Evolutionary conservation across 2,888 invertebrate species (phyloP).

Genomic region (Cartodere bifasciata): DNA sequence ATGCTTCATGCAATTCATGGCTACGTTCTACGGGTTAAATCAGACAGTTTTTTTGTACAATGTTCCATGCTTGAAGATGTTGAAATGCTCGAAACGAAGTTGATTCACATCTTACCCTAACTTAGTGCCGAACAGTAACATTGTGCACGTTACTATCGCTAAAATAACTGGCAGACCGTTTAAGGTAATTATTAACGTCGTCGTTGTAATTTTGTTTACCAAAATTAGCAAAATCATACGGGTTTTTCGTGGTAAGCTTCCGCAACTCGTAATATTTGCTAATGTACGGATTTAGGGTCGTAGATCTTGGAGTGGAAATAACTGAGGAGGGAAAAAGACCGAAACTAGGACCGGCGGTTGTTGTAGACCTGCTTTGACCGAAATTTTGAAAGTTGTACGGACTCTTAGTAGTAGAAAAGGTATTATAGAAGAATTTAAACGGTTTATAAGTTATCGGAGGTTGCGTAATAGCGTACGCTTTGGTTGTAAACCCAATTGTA

Average conservation of each 20-base stretch:
- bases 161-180: conserved; percentile 39
- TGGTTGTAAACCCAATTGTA: conserved; percentile 8
- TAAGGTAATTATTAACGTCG: conserved; percentile 31
- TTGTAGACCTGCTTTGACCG: conserved; percentile 13
- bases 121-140: conserved; percentile 16
- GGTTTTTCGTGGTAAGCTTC: conserved; percentile 42
- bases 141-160: conserved; percentile 29
- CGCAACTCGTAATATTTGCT: conserved; percentile 34
- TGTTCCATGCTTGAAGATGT: too few relatives aligned
- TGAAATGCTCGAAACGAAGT: not conserved
- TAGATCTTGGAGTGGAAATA: conserved; percentile 20
- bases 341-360: conserved; percentile 8
- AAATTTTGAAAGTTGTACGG: conserved; percentile 29
- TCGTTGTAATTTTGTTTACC: conserved; percentile 25
- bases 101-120: conserved; percentile 20
- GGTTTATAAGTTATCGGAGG: conserved; percentile 15
- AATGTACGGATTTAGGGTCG: conserved; percentile 44
- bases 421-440: conserved; percentile 20
- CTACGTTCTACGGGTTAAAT: too few relatives aligned
- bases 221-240: conserved; percentile 38
- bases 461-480: too few relatives aligned
- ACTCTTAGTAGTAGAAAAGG: conserved; percentile 27
- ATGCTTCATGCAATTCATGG: too few relatives aligned
- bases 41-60: too few relatives aligned
- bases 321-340: conserved; percentile 1